A percentile compares a stretch with the other conserved stretches of the same genome.
Evolutionary conservation across 1,140 invertebrate species (phyloP).

Genomic region (Octopus bimaculoides): DNA sequence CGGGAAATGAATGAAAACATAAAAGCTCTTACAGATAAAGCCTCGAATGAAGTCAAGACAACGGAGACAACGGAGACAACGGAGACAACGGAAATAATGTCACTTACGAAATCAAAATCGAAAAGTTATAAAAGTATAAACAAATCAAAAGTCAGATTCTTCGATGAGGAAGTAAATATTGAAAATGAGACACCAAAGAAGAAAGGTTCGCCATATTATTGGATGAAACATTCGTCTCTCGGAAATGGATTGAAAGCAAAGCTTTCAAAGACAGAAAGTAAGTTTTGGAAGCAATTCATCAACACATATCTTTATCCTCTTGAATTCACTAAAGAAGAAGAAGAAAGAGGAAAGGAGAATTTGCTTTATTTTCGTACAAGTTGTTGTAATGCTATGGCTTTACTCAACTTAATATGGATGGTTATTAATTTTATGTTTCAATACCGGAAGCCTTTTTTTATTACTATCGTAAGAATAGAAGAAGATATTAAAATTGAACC

Average conservation of each 20-base stretch:
- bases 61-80: too few relatives aligned
- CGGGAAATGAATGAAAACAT: background rate
- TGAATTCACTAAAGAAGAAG: constrained; percentile 1
- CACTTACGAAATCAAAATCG: too few relatives aligned
- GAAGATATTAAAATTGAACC: constrained; percentile 29
- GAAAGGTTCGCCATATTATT: too few relatives aligned
- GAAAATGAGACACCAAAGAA: too few relatives aligned
- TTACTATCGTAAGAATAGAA: constrained; percentile 15
- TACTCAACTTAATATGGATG: constrained; percentile 52
- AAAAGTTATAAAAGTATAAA: too few relatives aligned
- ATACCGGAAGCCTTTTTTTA: constrained; percentile 26
- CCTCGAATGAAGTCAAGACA: background rate
- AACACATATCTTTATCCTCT: constrained; percentile 19
- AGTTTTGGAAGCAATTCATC: constrained; percentile 20
- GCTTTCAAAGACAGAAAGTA: background rate
- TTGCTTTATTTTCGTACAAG: constrained; percentile 43
- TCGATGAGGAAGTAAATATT: too few relatives aligned
- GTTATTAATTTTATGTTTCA: constrained; percentile 55
- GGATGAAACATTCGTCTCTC: too few relatives aligned
- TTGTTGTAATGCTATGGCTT: constrained; percentile 39
- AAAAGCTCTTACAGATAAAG: background rate
- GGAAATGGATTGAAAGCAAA: too few relatives aligned
- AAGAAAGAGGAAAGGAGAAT: constrained; percentile 11
- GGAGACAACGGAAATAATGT: too few relatives aligned
- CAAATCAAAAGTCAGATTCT: too few relatives aligned